Base-by-base conservation (phyloP, 2,888 invertebrate species). In the Hyposoter dolosus region DNA sequence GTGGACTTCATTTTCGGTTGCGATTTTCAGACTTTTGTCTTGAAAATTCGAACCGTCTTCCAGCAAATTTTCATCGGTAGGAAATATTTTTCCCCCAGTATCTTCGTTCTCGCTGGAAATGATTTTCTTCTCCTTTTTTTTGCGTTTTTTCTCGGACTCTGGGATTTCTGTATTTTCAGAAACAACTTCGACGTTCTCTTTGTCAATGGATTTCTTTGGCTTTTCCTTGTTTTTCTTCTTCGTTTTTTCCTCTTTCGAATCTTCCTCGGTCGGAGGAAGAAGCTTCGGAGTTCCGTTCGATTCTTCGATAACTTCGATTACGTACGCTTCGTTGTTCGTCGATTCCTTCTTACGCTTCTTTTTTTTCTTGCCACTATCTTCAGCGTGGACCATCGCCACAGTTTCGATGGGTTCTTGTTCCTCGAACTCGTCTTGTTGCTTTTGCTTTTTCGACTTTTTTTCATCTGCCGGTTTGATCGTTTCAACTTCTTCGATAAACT, bases 91-190 rank as follows among this genome's bases (percentile, higher is more conserved):
- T 23, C 68, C 71, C 28, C 82, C 65, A 17, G 28, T 66, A 2
- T 45, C 77, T 74, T 85, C 63, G 12, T 35, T n/a, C 76, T 82
- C 66, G 77, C 9, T 81, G 83, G n/a, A 19, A 80, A 77, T 10
- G 78, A 81, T 66, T 56, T 69, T 71, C 40, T 81, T 80, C 17
- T 53, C 60, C 17, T 76, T 71, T 45, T 89, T 79, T 17, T 89
- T 88, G 12, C 80, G 87, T 72, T 84, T 87, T 35, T 88, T 63
- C 69, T 68, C 66, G 23, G 63, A 53, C 68, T 82, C 85, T 0
- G 35, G 53, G 10, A 60, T 43, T 28, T 80, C 84, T 1, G 15
- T 5, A 40, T 66, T 81, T 12, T 83, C 50, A n/a, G 40, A n/a
- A 43, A 43, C 53, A 10, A 23, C 63, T 35, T 77, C 74, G 23